phyloP scores from a whole-genome alignment of 23 tunicate species.

The Styela clava region DNA sequence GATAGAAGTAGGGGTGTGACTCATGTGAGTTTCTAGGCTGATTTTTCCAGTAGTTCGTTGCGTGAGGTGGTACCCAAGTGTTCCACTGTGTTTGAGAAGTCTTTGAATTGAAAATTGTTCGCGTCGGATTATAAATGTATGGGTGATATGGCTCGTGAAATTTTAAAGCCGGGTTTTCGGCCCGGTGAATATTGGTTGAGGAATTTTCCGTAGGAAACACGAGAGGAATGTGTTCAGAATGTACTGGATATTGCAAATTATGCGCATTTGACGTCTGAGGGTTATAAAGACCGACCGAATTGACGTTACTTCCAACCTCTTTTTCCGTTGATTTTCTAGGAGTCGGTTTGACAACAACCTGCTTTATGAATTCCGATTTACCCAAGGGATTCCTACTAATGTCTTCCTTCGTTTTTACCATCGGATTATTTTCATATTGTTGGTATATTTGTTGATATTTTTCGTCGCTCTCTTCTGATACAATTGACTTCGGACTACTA shows the following conservation, averaged over 20 bases:
- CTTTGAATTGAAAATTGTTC: neutral
- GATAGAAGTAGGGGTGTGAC: no score
- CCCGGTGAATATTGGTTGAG: neutral
- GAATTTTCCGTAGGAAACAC: neutral
- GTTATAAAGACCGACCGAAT: neutral
- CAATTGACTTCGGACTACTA: constrained; percentile 4
- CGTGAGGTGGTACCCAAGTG: neutral
- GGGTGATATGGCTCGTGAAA: neutral
- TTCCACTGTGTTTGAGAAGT: neutral
- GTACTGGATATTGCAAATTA: neutral
- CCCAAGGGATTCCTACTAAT: neutral
- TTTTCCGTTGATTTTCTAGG: neutral
- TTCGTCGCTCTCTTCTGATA: constrained; percentile 13
- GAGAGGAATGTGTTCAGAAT: neutral
- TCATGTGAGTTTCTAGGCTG: no score
- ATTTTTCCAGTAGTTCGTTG: neutral
- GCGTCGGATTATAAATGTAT: neutral
- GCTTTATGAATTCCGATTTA: neutral
- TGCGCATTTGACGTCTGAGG: neutral
- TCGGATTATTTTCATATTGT: neutral
- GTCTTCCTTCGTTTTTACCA: neutral
- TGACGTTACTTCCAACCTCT: neutral
- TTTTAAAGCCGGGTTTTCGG: neutral
- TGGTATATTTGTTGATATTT: neutral
- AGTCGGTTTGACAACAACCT: neutral